Conservation (phyloP, 2,888 invertebrate genomes). For the Euclidia mi region DNA sequence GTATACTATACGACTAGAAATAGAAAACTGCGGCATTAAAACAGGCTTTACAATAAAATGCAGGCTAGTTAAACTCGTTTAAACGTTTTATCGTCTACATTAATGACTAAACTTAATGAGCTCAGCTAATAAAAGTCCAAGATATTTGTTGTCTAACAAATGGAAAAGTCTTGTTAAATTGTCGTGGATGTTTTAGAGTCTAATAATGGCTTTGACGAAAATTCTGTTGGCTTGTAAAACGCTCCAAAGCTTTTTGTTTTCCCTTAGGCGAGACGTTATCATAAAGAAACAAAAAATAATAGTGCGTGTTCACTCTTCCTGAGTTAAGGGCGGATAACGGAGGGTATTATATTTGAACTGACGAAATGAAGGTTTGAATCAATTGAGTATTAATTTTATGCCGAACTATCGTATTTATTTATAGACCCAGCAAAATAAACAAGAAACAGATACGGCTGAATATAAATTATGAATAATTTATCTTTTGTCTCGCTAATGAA, state of each 20-base stretch:
- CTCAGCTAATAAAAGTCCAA: conserved; percentile 23
- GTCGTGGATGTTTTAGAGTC: too few species aligned
- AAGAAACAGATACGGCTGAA: conserved; percentile 18
- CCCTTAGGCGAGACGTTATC: conserved; percentile 6
- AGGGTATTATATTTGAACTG: conserved; percentile 27
- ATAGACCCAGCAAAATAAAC: conserved; percentile 31
- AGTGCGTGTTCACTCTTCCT: conserved; percentile 27
- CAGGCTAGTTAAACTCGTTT: conserved; percentile 1
- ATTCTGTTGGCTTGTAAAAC: conserved; percentile 20
- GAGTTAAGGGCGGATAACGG: conserved; percentile 20
- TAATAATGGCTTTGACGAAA: too few species aligned
- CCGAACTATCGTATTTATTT: conserved; percentile 22
- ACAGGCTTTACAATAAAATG: not conserved
- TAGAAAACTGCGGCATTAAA: not conserved
- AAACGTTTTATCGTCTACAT: conserved; percentile 37
- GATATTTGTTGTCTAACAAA: too few species aligned
- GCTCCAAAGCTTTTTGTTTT: conserved; percentile 10
- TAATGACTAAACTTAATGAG: conserved; percentile 52
- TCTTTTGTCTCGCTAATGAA: conserved; percentile 51
- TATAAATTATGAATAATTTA: conserved; percentile 45
- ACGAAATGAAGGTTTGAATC: conserved; percentile 14
- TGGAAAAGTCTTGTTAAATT: too few species aligned
- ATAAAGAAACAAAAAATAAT: conserved; percentile 24
- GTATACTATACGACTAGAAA: not conserved
- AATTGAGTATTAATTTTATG: conserved; percentile 7